Percentiles rank a stretch among this genome's conserved stretches.
Conservation (phyloP, 2,888 invertebrate species). For the Apamea epomidion region DNA sequence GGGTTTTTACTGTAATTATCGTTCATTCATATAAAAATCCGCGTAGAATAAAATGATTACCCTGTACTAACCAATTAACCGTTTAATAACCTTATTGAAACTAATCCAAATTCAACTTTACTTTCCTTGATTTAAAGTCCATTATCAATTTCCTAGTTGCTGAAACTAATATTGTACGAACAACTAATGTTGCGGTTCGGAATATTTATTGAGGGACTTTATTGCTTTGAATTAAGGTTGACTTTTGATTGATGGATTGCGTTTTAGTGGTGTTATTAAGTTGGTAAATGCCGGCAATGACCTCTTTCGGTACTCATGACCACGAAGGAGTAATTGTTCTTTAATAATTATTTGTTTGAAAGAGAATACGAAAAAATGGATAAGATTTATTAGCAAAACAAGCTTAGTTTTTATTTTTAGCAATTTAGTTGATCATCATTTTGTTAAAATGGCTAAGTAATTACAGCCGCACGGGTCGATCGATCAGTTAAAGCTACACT, state of each 20-base stretch:
- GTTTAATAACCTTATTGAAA: constrained; percentile 29
- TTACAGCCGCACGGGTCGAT: too few relatives aligned
- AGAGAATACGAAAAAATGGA: constrained; percentile 45
- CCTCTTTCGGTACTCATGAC: constrained; percentile 58
- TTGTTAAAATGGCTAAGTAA: background rate
- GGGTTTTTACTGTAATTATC: constrained; percentile 22
- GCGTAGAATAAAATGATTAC: constrained; percentile 40
- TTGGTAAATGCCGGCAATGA: constrained; percentile 53
- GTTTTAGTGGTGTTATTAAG: constrained; percentile 29
- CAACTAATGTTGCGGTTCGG: constrained; percentile 18
- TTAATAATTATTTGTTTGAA: constrained; percentile 57
- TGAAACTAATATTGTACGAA: constrained; percentile 46
- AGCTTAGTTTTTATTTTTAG: background rate
- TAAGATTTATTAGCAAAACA: constrained; percentile 7
- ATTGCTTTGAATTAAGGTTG: background rate
- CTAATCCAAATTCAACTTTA: constrained; percentile 35
- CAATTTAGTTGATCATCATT: background rate
- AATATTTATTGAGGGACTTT: background rate
- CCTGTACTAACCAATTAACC: constrained; percentile 42
- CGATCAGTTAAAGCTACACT: too few relatives aligned
- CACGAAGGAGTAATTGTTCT: constrained; percentile 58
- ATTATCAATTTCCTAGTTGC: constrained; percentile 34
- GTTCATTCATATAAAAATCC: constrained; percentile 50
- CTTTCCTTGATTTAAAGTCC: background rate
- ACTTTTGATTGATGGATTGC: constrained; percentile 26